These are phyloP conservation scores for Atherix ibis DNA, from an alignment of 2,888 invertebrate genomes.

Conservation along the genomic window DNA sequence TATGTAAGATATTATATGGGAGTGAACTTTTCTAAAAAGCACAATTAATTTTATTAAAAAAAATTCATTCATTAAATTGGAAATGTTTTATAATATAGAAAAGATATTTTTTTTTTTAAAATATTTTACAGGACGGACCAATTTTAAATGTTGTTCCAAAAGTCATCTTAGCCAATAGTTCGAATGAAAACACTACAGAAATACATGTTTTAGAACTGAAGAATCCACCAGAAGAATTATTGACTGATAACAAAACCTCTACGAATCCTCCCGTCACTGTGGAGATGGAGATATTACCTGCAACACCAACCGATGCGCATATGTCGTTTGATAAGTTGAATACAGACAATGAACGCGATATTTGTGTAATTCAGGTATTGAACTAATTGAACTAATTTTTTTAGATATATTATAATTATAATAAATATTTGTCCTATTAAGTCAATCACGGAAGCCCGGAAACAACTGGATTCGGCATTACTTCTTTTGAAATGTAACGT, in stretches of 20 bases:
- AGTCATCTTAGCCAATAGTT: constrained; percentile 1
- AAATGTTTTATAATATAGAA: too few species aligned
- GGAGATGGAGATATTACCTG: not conserved
- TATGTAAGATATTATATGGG: constrained; percentile 4
- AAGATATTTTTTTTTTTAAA: too few species aligned
- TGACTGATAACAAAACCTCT: not conserved
- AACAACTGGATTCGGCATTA: constrained; percentile 9
- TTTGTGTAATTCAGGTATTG: constrained; percentile 6
- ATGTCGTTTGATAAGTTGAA: constrained; percentile 4
- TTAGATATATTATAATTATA: not conserved
- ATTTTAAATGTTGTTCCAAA: constrained; percentile 1
- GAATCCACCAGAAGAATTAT: not conserved
- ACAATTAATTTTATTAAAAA: too few species aligned
- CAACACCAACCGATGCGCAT: not conserved
- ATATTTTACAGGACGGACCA: constrained; percentile 2
- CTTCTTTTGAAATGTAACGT: constrained; percentile 10
- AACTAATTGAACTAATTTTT: not conserved
- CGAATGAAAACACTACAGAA: not conserved
- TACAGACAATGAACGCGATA: constrained; percentile 8
- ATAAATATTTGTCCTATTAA: not conserved
- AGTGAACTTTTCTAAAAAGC: not conserved
- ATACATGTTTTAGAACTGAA: not conserved
- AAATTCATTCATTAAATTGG: too few species aligned
- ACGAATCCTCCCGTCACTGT: not conserved
- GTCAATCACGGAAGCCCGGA: constrained; percentile 9